phyloP scores from a whole-genome alignment of 1,140 invertebrate genomes.

The Cotesia vestalis region DNA sequence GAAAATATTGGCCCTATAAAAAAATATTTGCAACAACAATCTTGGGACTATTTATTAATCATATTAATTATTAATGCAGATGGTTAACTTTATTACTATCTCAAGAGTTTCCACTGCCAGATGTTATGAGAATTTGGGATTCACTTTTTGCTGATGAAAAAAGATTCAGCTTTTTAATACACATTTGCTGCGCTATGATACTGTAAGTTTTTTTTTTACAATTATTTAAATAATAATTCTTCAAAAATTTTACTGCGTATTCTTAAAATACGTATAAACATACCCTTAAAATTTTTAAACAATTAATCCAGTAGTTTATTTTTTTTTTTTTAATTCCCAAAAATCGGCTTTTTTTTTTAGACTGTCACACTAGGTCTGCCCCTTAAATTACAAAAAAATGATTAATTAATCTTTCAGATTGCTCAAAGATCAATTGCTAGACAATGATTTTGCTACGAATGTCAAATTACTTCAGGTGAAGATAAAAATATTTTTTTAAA shows the following conservation, averaged over 20 bases:
- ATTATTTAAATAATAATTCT: not conserved
- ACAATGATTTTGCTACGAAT: slow-evolving; percentile 89
- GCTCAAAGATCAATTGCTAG: slow-evolving; percentile 81
- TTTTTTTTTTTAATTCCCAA: not conserved
- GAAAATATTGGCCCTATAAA: too few species aligned
- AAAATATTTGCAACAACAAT: too few species aligned
- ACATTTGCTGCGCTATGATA: slow-evolving; percentile 96
- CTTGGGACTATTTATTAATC: not conserved
- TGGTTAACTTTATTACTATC: slow-evolving; percentile 97
- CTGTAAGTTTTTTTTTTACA: slow-evolving; percentile 74
- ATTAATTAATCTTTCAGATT: slow-evolving; percentile 68
- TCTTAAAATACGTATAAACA: too few species aligned
- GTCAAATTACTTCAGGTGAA: slow-evolving; percentile 88
- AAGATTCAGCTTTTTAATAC: slow-evolving; percentile 89
- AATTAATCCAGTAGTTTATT: not conserved
- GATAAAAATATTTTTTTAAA: slow-evolving; percentile 15
- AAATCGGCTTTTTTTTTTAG: too few species aligned
- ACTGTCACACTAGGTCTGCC: too few species aligned
- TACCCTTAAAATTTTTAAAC: too few species aligned
- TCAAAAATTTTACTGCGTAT: too few species aligned
- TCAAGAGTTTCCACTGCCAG: slow-evolving; percentile 96
- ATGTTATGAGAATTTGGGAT: slow-evolving; percentile 96
- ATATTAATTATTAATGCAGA: slow-evolving; percentile 62
- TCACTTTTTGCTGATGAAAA: slow-evolving; percentile 89
- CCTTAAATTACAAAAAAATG: not conserved